Conservation (phyloP, 2,797 vertebrate species). For the Leucoraja ocellata region DNA sequence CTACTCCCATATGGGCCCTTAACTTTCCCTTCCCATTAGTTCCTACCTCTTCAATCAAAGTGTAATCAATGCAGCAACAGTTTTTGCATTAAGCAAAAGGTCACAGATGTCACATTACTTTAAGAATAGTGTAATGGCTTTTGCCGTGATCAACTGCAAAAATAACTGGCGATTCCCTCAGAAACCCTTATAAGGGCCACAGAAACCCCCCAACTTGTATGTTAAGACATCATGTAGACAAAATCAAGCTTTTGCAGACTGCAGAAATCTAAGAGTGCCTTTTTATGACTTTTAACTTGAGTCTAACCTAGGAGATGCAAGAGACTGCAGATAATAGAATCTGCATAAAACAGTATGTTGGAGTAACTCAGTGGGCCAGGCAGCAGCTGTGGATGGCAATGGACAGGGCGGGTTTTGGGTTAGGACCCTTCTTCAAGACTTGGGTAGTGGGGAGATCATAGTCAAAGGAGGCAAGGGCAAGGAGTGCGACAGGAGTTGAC, state of each 20-base stretch:
- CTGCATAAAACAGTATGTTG: too few relatives aligned
- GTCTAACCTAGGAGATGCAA: too few relatives aligned
- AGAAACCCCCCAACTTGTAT: background rate
- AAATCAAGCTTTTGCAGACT: background rate
- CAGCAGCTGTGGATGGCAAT: too few relatives aligned
- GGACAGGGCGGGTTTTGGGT: too few relatives aligned
- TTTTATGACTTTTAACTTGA: background rate
- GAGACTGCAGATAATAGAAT: too few relatives aligned
- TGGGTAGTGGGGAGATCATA: too few relatives aligned
- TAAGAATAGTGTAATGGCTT: background rate
- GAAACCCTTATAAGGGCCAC: background rate
- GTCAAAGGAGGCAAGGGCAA: too few relatives aligned
- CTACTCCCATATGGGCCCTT: too few relatives aligned
- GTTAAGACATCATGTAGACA: background rate
- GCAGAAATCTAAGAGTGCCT: background rate
- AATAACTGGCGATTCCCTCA: background rate
- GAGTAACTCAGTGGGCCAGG: too few relatives aligned
- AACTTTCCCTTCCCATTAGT: background rate
- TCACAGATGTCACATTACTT: background rate
- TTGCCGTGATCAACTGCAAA: background rate
- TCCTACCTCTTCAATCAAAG: background rate
- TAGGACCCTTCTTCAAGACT: too few relatives aligned
- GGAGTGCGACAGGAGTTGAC: too few relatives aligned
- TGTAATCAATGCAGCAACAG: background rate
- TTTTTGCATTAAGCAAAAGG: background rate